Evolutionary conservation across 2,797 vertebrate genomes (phyloP), one percentile per base, ranked within the genome.

Genomic region (Smutsia temminckii): DNA sequence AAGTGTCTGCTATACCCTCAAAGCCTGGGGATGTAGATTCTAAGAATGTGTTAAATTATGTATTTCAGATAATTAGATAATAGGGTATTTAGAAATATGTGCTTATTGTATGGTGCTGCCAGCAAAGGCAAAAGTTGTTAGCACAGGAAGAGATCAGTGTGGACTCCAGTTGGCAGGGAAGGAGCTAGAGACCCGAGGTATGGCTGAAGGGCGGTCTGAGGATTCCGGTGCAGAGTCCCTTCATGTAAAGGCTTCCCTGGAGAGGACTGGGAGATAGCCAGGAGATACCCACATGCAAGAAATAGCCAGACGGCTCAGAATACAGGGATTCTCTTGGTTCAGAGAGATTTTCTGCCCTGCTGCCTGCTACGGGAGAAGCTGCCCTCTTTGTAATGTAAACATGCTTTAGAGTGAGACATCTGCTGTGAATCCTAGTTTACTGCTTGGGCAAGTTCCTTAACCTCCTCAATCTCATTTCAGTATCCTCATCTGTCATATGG

Each of bases 61-160:
- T 85, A 85, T 89, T 84, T 90, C 68, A 78, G 21, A 77, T 61
- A 71, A 93, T 46, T 90, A 69, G 55, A 55, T 74, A 37, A 57
- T n/a, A 84, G n/a, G 6, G 25, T 87, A 81, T 69, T 77, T 51
- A 2, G 59, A 83, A 84, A n/a, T 37, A 64, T 5, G 1, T 66
- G 29, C 42, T 81, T 63, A 51, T 42, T 68, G 14, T 61, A 17
- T 42, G 40, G 37, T 80, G 37, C 51, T 72, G 10, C 55, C 78
- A 95, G 78, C 27, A 85, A 68, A 87, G 42, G 69, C 53, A 69
- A 34, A 74, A 23, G 2, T 27, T 89, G 51, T 78, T 49, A 86
- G 75, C 7, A 1, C 20, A 75, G 51, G 57, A 64, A 64, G 63
- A 74, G 14, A 64, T 68, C 20, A 32, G 0, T 34, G 42, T 40